Conservation (phyloP, 2,113 vertebrate genomes). For the Dermatemys mawii region DNA sequence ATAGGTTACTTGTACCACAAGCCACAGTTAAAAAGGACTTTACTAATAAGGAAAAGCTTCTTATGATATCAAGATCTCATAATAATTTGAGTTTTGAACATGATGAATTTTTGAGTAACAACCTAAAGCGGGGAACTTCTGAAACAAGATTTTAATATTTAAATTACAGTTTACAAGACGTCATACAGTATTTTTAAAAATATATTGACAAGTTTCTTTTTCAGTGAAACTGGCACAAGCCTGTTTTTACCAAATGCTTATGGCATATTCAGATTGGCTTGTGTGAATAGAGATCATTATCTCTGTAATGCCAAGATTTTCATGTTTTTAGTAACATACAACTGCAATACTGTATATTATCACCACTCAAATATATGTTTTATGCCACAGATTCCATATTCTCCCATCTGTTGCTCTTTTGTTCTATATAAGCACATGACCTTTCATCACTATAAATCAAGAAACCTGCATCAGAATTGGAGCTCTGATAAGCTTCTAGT, state of each 20-base stretch:
- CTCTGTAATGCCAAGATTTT: slow-evolving; percentile 45
- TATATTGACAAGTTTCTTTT: slow-evolving; percentile 69
- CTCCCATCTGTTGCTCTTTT: slow-evolving; percentile 11
- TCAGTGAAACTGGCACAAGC: slow-evolving; percentile 50
- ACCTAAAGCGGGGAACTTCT: slow-evolving; percentile 92
- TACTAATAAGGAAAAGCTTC: slow-evolving; percentile 96
- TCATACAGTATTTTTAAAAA: slow-evolving; percentile 64
- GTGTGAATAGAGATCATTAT: slow-evolving; percentile 39
- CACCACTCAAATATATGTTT: slow-evolving; percentile 20
- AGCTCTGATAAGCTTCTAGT: slow-evolving; percentile 25
- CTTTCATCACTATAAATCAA: slow-evolving; percentile 36
- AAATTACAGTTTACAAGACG: slow-evolving; percentile 49
- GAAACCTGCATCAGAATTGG: slow-evolving; percentile 34
- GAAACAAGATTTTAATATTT: slow-evolving; percentile 93
- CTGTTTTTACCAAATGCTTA: slow-evolving; percentile 66
- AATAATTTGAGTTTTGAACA: slow-evolving; percentile 98
- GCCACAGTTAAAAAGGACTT: slow-evolving; percentile 85
- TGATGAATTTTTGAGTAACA: slow-evolving; percentile 92
- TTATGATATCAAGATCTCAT: slow-evolving; percentile 98
- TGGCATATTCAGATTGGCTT: slow-evolving; percentile 53
- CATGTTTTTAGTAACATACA: slow-evolving; percentile 48
- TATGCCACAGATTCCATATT: neutral
- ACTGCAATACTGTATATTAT: slow-evolving; percentile 46
- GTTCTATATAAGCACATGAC: slow-evolving; percentile 54
- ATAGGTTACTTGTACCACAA: slow-evolving; percentile 83